A percentile compares a stretch with the other conserved stretches of the same genome.
phyloP scores from a whole-genome alignment of 2,888 invertebrate species.

The Epicampocera succincta region DNA sequence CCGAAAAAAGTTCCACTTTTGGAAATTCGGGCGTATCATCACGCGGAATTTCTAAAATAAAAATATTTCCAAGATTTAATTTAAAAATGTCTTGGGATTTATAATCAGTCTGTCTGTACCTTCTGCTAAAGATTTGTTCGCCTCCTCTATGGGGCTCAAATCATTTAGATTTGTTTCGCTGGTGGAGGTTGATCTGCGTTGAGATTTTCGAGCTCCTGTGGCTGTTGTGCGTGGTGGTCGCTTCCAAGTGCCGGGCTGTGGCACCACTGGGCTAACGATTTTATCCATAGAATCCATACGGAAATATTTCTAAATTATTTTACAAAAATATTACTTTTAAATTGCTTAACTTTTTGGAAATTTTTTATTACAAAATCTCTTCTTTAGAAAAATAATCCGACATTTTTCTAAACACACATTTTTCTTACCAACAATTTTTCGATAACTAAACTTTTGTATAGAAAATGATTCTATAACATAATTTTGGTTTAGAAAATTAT shows the following conservation, averaged over 20 bases:
- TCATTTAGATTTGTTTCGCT: slow-evolving; percentile 82
- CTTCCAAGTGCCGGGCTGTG: slow-evolving; percentile 94
- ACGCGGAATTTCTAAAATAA: slow-evolving; percentile 75
- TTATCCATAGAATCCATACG: slow-evolving; percentile 91
- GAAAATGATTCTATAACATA: too few relatives aligned
- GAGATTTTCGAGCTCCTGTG: slow-evolving; percentile 78
- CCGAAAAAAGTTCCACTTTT: slow-evolving; percentile 70
- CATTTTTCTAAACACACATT: too few relatives aligned
- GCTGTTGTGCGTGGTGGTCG: slow-evolving; percentile 82
- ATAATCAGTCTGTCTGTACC: too few relatives aligned
- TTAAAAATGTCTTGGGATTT: too few relatives aligned
- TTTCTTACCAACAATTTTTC: too few relatives aligned
- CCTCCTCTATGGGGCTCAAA: slow-evolving; percentile 81
- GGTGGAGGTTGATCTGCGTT: slow-evolving; percentile 82
- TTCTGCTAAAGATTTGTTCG: slow-evolving; percentile 73
- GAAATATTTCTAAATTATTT: slow-evolving; percentile 82
- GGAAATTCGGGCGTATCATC: slow-evolving; percentile 77
- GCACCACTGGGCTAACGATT: slow-evolving; percentile 95
- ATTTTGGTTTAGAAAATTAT: too few relatives aligned
- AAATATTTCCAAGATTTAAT: neutral
- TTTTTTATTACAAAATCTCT: too few relatives aligned
- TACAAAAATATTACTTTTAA: neutral
- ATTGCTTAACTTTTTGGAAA: too few relatives aligned
- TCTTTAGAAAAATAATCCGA: too few relatives aligned
- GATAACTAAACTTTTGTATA: too few relatives aligned